Conservation (phyloP, 2,888 invertebrate genomes). For the Cheilosia soror region DNA sequence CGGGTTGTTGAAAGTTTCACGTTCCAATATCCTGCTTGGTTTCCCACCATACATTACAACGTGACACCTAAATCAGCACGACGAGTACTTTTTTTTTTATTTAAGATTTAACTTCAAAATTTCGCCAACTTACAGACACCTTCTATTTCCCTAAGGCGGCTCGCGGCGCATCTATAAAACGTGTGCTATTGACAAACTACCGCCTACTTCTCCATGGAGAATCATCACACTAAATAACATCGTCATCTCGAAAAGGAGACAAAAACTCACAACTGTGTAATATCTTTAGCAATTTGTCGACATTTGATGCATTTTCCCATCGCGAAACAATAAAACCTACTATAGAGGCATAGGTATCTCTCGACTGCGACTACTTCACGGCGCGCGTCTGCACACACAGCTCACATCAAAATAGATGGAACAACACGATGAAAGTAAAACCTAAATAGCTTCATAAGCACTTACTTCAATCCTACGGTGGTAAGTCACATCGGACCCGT, state of each 20-base stretch:
- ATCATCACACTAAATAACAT: conserved; percentile 22
- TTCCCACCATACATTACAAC: not conserved
- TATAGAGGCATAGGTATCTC: conserved; percentile 31
- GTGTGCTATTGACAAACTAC: conserved; percentile 39
- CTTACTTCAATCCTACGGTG: conserved; percentile 30
- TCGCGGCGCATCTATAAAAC: not conserved
- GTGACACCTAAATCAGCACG: conserved; percentile 22
- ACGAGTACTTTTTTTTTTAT: conserved; percentile 4
- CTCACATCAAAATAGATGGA: conserved; percentile 54
- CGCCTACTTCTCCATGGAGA: conserved; percentile 48
- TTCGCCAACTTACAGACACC: conserved; percentile 18
- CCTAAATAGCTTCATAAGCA: conserved; percentile 62
- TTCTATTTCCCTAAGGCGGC: not conserved
- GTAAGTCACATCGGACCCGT: conserved; percentile 26
- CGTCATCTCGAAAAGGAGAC: conserved; percentile 43
- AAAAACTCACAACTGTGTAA: conserved; percentile 58
- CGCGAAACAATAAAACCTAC: conserved; percentile 61
- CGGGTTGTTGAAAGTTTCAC: conserved; percentile 22
- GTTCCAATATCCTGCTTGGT: conserved; percentile 5
- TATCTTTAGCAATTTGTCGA: conserved; percentile 71
- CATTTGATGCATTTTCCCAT: conserved; percentile 69
- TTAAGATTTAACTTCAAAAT: not conserved
- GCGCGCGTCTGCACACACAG: conserved; percentile 18
- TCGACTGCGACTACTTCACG: conserved; percentile 40
- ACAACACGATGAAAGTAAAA: conserved; percentile 70